Base-by-base conservation (phyloP, 2,888 invertebrate genomes). In the Lasioglossum vierecki region DNA sequence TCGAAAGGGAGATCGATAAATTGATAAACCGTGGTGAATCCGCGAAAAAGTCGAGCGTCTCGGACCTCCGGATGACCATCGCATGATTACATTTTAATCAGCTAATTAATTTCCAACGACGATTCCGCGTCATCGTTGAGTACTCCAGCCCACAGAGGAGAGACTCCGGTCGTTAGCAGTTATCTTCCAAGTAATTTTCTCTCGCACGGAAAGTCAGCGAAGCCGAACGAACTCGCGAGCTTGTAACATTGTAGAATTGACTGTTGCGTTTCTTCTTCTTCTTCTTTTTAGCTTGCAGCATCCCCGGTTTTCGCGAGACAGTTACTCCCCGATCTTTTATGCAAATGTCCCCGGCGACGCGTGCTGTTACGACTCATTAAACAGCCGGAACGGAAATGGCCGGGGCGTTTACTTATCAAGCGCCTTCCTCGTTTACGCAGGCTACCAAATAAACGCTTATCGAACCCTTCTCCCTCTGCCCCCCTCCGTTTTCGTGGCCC, bases 351-450 rank as follows among this genome's bases (percentile, higher is more conserved):
- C 46, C 30, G 63, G 74, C 82, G 76, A 79, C 86, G 79, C 82
- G 86, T 86, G 79, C 76, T 82, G 85, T 90, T 85, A 89, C 90
- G 88, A 86, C 79, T 89, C 89, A 90, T 89, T 89, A 90, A 82
- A 80, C 90, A 86, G 77, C 74, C 72, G 82, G 86, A 86, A 82
- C 83, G 85, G 85, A 90, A 90, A 88, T 85, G 76, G 85, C 77
- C 68, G 66, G 76, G 76, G 82, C 83, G 82, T 90, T 89, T 89
- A 88, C 82, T 90, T 84, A 90, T 80, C 80, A 78, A 85, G 80
- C 53, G 53, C 82, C 79, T 79, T 63, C 72, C 88, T 88, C 89
- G 83, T 90, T 90, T 85, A 73, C 90, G 82, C 80, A 49, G 26
- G 70, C 44, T 39, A 66, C 74, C 79, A 73, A 86, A 79, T 86